Evolutionary conservation across 2,888 invertebrate species (phyloP), one percentile per base, ranked within the genome.

Genomic region (Furcula furcula): DNA sequence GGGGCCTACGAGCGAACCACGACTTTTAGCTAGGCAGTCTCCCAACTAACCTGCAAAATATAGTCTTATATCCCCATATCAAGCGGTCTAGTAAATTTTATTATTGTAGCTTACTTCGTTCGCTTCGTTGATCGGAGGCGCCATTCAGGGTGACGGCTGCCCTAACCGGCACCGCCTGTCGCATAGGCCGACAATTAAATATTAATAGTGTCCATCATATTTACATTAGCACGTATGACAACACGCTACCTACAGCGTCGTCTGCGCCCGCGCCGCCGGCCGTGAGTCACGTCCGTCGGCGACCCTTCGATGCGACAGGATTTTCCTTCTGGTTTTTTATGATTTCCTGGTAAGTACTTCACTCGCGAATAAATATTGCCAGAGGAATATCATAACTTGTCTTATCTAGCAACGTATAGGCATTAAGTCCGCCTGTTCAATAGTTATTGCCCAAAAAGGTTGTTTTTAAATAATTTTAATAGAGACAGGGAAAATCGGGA

Each of bases 271-370:
- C 21, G 26, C 14, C 16, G 21, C 7, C 10, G n/a, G 42, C 12
- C 29, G 30, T 52, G 52, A 40, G 30, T 46, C 51, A 63, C 53
- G 45, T 62, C 50, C 54, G 44, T 46, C 40, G 40, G 34, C 40
- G 42, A 33, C 32, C 26, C 32, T 35, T 15, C 37, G 36, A 32
- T 49, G 53, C 51, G 55, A 38, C 45, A 68, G 62, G 61, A 60
- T 69, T 72, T 72, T 73, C 74, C 72, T 73, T 45, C 52, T 63
- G 34, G 20, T 49, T 50, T n/a, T 65, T 66, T 69, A 70, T 65
- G 53, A 36, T 61, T 68, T 71, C 69, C 70, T 65, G 46, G 55
- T 72, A 63, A 34, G 39, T 47, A 32, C 39, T 34, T 36, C 35
- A 12, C 9, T 34, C 25, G 10, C 22, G 27, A 21, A 28, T n/a